phyloP scores from a whole-genome alignment of 1,140 invertebrate species.

The Oncopodura yosiiana region DNA sequence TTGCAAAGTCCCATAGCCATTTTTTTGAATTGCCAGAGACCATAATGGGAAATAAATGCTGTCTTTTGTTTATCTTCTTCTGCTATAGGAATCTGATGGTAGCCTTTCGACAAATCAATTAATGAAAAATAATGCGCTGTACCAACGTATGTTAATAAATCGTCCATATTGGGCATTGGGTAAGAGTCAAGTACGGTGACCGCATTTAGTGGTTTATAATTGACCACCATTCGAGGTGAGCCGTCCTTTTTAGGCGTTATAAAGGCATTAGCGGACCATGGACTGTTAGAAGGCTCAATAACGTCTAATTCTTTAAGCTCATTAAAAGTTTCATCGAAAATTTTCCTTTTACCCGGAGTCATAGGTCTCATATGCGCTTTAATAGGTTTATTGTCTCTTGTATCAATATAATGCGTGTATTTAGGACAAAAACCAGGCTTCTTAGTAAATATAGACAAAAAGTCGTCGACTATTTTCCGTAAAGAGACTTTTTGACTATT shows the following conservation, averaged over 20 bases:
- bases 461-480: background rate
- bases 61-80: constrained; percentile 39
- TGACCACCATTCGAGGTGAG: background rate
- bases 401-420: constrained; percentile 9
- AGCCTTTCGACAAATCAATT: constrained; percentile 42
- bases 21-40: constrained; percentile 34
- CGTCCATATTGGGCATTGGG: constrained; percentile 36
- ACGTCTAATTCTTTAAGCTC: constrained; percentile 4
- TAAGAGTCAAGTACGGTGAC: constrained; percentile 40
- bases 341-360: constrained; percentile 14
- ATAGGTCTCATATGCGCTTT: constrained; percentile 1
- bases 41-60: constrained; percentile 36
- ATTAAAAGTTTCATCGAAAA: constrained; percentile 4
- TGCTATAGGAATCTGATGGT: constrained; percentile 41
- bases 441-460: constrained; percentile 12
- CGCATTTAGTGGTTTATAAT: constrained; percentile 38
- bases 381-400: constrained; percentile 13
- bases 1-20: constrained; percentile 37
- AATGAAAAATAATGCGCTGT: constrained; percentile 37
- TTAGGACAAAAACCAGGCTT: constrained; percentile 6
- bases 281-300: constrained; percentile 8
- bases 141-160: constrained; percentile 16
- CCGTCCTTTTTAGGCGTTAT: constrained; percentile 1
- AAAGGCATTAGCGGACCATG: constrained; percentile 14
- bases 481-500: too few species aligned